Base-by-base conservation (phyloP, 2,888 invertebrate species). In the Macrophya alboannulata region DNA sequence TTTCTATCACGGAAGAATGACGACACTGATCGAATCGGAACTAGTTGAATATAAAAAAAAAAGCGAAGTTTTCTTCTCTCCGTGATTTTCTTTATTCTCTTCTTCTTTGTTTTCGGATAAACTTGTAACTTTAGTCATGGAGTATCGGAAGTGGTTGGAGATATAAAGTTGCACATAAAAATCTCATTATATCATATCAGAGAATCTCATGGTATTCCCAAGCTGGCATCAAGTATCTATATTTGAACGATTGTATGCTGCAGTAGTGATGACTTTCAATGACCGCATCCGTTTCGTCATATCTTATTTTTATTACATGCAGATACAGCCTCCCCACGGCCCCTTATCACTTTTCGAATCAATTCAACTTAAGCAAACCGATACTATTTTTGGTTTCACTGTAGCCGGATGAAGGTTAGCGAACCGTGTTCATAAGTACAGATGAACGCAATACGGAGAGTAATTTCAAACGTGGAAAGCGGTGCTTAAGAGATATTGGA, bases 401-500 rank as follows among this genome's bases (percentile, higher is more conserved):
- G 1, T 17, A 10, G 37, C 37, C 68, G 68, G 31, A 37, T 37
- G 17, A 68, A 37, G 68, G 37, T 12, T 37, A 68, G 37, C 68
- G 37, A 68, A 68, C 37, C 5, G 15, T 37, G 37, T 68, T 37
- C 68, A 68, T 68, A 68, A 68, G 68, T 17, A 37, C 6, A 68
- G 37, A 68, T 68, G 37, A 68, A 37, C 68, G 31, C 37, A 8
- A 37, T 37, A 68, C 31, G 4, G 37, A 68, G 37, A 4, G 68
- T 77, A 77, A 77, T 51, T 77, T 21, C 51, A 25, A 77, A 77
- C 77, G 31, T n/a, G 25, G 55, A 77, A 77, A 51, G 31, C 51
- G 77, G 77, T 55, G 31, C 55, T 77, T 37, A 55, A 55, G 81
- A 40, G 81, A 81, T 81, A 81, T 65, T 59, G 59, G 81, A 81